Evolutionary conservation across 2,888 invertebrate species (phyloP), one percentile per base, ranked within the genome.

Genomic region (Caenorhabditis angaria): DNA sequence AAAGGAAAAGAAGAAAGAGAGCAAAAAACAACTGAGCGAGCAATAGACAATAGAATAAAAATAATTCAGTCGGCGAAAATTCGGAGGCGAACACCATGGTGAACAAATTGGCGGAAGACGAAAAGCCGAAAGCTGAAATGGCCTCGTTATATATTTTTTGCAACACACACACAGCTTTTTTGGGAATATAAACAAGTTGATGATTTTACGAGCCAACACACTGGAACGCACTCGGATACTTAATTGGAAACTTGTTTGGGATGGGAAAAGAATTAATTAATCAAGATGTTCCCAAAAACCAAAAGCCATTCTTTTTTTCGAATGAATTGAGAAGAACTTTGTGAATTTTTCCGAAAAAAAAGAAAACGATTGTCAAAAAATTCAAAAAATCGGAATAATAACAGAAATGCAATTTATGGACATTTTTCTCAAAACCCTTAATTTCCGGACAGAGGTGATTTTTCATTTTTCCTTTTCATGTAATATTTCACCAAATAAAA

Each of bases 41-140:
- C n/a, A 51, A 51, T 20, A 51, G 25, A 51, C 22, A 51, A 51
- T 22, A 22, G 25, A 51, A 51, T 22, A 51, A 51, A 51, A 51
- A 51, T 24, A 22, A 51, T 51, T 41, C 41, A 18, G 41, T 12
- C 3, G 8, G 6, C 8, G 3, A 41, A 41, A 14, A 41, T 12
- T 3, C 3, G 18, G 18, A 41, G 18, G 18, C 41, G 41, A 41
- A 41, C 41, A 41, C 41, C 41, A 41, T 41, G 41, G 41, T 41
- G 41, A 41, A 41, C 41, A 41, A 41, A 41, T 41, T 41, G 41
- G 41, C 14, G 10, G 14, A 18, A 6, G 41, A 5, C 6, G 32
- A 32, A 32, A 32, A 32, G 32, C 41, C 18, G 41, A 41, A n/a
- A n/a, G n/a, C 41, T 41, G 41, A 41, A 41, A 41, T 41, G 41